Percentiles rank a stretch among this genome's conserved stretches.
phyloP scores from a whole-genome alignment of 2,113 vertebrate genomes.

The Zingel zingel region DNA sequence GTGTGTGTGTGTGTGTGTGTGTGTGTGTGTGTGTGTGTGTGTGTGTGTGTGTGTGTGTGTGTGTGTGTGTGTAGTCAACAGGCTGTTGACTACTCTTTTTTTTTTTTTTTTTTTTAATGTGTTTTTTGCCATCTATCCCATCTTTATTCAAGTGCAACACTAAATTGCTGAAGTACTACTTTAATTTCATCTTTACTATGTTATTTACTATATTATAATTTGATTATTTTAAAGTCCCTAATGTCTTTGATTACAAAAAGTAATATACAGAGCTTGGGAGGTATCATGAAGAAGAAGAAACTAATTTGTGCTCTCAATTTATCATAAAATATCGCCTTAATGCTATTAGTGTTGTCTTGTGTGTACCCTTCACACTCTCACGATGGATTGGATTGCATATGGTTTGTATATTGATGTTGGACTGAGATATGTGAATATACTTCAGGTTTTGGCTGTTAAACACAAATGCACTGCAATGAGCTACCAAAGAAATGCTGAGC shows the following conservation, averaged over 20 bases:
- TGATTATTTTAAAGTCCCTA: neutral
- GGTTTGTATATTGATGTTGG: neutral
- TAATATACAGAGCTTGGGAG: neutral
- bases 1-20: constrained; percentile 1
- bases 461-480: neutral
- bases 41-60: neutral
- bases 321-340: neutral
- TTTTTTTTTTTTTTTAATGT: neutral
- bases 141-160: neutral
- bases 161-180: neutral
- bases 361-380: neutral
- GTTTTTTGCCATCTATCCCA: neutral
- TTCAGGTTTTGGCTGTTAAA: neutral
- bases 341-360: neutral
- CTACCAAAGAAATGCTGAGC: neutral
- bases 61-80: constrained; percentile 5
- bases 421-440: neutral
- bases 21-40: neutral
- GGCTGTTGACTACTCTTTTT: neutral
- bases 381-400: neutral
- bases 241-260: neutral
- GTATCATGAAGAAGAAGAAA: neutral
- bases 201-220: neutral
- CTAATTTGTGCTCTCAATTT: neutral
- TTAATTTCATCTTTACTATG: neutral